phyloP scores from a whole-genome alignment of 2,888 invertebrate species.

The Himalopsyche kuldschensis region DNA sequence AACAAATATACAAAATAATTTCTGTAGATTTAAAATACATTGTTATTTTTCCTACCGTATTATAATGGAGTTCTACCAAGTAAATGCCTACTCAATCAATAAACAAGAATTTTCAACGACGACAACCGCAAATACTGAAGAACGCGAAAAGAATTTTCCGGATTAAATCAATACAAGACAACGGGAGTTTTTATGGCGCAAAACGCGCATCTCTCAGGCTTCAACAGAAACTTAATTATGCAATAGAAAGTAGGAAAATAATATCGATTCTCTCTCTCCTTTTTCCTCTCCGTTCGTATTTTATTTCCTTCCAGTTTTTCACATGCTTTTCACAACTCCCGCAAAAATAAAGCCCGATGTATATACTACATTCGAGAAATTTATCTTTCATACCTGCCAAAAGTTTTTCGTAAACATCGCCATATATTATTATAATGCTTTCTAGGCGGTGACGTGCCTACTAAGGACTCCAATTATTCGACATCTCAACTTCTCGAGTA shows the following conservation, averaged over 20 bases:
- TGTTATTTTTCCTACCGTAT: too few relatives aligned
- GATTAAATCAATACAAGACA: neutral
- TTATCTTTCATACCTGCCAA: slow-evolving; percentile 37
- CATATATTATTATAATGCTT: slow-evolving; percentile 32
- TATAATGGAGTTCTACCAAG: too few relatives aligned
- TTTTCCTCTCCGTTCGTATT: neutral
- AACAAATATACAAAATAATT: too few relatives aligned
- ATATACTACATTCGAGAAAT: slow-evolving; percentile 15
- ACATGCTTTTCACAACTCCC: neutral
- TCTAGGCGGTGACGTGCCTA: neutral
- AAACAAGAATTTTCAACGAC: too few relatives aligned
- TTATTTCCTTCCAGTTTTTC: neutral
- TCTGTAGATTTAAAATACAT: too few relatives aligned
- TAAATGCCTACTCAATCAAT: too few relatives aligned
- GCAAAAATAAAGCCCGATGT: slow-evolving; percentile 9
- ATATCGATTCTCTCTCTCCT: slow-evolving; percentile 13
- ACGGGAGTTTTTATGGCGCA: neutral
- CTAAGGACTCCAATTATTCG: too few relatives aligned
- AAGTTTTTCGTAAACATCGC: slow-evolving; percentile 37
- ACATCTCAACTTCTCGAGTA: too few relatives aligned
- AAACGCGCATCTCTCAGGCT: neutral
- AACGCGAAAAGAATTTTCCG: neutral
- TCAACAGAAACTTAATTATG: neutral
- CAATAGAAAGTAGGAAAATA: neutral
- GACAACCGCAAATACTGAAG: neutral